A percentile compares a stretch with the other conserved stretches of the same genome.
Evolutionary conservation across 2,888 invertebrate species (phyloP).

Genomic region (Sepioteuthis lessoniana): DNA sequence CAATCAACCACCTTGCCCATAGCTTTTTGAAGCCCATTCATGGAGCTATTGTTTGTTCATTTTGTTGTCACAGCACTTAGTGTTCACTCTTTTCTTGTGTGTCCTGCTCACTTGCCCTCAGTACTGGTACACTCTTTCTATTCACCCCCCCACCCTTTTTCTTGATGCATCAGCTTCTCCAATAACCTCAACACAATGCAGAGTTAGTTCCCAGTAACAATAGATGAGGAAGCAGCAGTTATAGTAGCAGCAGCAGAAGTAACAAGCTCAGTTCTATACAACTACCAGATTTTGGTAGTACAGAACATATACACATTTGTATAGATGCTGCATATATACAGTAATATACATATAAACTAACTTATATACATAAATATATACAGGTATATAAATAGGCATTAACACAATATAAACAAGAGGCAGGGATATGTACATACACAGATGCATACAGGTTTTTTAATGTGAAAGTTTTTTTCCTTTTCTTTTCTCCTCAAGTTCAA

Average conservation of each 20-base stretch:
- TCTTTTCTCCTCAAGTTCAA: too few species aligned
- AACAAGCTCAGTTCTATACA: neutral
- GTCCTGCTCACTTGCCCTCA: neutral
- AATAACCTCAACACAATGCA: neutral
- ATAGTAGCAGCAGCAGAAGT: neutral
- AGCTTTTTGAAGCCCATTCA: neutral
- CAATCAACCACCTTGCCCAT: neutral
- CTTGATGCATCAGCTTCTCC: neutral
- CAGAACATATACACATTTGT: neutral
- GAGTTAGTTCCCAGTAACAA: neutral
- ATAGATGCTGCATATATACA: neutral
- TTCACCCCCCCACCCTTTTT: neutral
- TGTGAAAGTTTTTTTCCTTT: too few species aligned
- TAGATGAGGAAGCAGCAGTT: neutral
- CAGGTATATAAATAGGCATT: neutral
- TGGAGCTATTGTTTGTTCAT: neutral
- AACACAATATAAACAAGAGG: neutral
- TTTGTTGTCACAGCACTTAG: constrained; percentile 5
- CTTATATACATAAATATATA: neutral
- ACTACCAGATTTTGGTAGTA: constrained; percentile 10
- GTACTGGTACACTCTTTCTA: too few species aligned
- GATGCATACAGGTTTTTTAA: too few species aligned
- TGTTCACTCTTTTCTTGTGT: neutral
- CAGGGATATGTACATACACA: too few species aligned
- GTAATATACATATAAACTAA: neutral